Base-by-base conservation (phyloP, 2,797 vertebrate species). In the Amphiprion clarkii region DNA sequence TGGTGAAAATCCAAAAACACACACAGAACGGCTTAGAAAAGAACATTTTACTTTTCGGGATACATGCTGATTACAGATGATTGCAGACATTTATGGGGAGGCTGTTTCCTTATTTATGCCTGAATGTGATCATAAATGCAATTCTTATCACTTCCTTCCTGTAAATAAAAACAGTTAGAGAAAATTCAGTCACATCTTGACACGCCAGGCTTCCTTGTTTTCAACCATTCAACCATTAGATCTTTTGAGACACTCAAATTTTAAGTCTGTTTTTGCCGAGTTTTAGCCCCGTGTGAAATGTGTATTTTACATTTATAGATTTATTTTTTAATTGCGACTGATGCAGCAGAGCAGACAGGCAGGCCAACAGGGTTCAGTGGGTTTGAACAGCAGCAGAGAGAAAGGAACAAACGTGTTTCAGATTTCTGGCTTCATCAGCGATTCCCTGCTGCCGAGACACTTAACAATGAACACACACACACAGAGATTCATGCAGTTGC, bases 361-460 rank as follows among this genome's bases (percentile, higher is more conserved):
- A 44, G 33, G 63, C 74, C 42, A 40, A 8, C 53, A 23, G 61
- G 65, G 83, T 83, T 87, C 79, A 69, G 2, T 1, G 70, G 52
- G 79, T 86, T 74, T 58, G 64, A 73, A 54, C 61, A 36, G 72
- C 70, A 56, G 59, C 71, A 54, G 70, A 60, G 59, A 64, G 40
- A 72, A 27, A 55, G 56, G 51, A 68, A 75, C 46, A 49, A 66
- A 68, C 25, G 42, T 53, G 58, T 76, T 81, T 49, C 39, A 67
- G 71, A 65, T 67, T 64, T 78, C 63, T 64, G 17, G 52, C 57
- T 60, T 57, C 82, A 65, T 86, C 85, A 76, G 79, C 77, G 59
- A 3, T 25, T 74, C 46, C 33, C 63, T 57, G 67, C 75, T 69
- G 63, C 74, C 51, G 54, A 49, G 54, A 86, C 52, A 44, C 69